Evolutionary conservation across 2,888 invertebrate genomes (phyloP).

Genomic region (Cephus pulcher): DNA sequence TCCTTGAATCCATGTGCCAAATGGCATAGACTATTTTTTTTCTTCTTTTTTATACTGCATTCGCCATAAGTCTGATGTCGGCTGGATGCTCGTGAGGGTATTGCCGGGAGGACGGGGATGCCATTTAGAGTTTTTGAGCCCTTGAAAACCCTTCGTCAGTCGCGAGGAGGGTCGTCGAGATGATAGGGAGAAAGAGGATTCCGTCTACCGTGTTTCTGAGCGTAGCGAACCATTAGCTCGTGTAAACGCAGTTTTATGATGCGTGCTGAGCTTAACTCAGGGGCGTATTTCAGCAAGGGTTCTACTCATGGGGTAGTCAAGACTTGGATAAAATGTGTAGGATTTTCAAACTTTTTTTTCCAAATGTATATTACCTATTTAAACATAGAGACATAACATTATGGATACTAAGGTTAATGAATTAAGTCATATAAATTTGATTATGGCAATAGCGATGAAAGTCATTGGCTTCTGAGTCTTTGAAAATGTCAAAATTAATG

Average conservation of each 20-base stretch:
- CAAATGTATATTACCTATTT: background rate
- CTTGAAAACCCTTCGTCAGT: slow-evolving; percentile 29
- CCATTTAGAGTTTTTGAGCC: slow-evolving; percentile 36
- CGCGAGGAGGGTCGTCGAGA: slow-evolving; percentile 33
- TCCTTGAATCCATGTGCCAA: background rate
- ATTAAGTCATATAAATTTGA: too few species aligned
- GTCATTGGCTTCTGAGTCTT: background rate
- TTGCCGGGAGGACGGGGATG: slow-evolving; percentile 14
- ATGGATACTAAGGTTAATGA: background rate
- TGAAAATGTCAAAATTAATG: background rate
- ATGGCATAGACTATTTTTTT: background rate
- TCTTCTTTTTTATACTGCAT: background rate
- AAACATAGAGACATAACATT: background rate
- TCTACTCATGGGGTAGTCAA: background rate
- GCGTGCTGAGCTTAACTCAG: slow-evolving; percentile 29
- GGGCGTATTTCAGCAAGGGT: slow-evolving; percentile 3
- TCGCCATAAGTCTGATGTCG: background rate
- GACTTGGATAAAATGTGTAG: background rate
- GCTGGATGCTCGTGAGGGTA: background rate
- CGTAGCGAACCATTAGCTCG: slow-evolving; percentile 45
- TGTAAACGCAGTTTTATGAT: slow-evolving; percentile 50
- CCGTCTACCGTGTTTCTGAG: slow-evolving; percentile 27
- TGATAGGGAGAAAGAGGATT: slow-evolving; percentile 47
- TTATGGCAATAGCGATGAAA: background rate
- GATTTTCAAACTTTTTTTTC: background rate